These are phyloP conservation scores for Erannis defoliaria DNA, from an alignment of 2,888 invertebrate species.

Conservation along the genomic window DNA sequence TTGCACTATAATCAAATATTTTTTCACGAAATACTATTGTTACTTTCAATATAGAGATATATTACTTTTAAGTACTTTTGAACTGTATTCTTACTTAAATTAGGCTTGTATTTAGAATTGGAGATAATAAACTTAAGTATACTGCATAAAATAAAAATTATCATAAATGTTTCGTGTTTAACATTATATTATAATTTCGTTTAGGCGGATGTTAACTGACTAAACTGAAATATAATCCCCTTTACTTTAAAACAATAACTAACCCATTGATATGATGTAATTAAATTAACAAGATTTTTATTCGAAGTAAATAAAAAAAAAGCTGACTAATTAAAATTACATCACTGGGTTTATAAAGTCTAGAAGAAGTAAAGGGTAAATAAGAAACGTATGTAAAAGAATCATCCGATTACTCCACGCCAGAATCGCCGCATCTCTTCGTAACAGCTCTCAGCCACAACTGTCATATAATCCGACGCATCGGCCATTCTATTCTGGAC, in stretches of 20 bases:
- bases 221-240: constrained; percentile 41
- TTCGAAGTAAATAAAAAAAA: background rate
- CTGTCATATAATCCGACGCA: constrained; percentile 81
- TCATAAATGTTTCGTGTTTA: background rate
- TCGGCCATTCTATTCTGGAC: constrained; percentile 82
- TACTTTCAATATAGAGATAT: background rate
- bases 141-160: background rate
- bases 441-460: constrained; percentile 83
- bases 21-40: background rate
- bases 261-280: background rate
- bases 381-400: constrained; percentile 11
- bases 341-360: background rate
- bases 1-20: background rate
- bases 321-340: background rate
- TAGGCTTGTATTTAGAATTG: background rate
- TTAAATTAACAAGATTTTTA: too few species aligned
- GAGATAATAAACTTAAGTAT: background rate
- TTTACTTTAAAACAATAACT: constrained; percentile 8
- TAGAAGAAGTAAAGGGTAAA: background rate
- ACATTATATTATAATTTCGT: background rate
- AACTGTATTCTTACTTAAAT: background rate
- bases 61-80: constrained; percentile 18
- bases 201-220: constrained; percentile 26
- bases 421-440: constrained; percentile 78
- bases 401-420: constrained; percentile 71